Conservation (phyloP, 1,140 invertebrate species). For the Calephelis nemesis region DNA sequence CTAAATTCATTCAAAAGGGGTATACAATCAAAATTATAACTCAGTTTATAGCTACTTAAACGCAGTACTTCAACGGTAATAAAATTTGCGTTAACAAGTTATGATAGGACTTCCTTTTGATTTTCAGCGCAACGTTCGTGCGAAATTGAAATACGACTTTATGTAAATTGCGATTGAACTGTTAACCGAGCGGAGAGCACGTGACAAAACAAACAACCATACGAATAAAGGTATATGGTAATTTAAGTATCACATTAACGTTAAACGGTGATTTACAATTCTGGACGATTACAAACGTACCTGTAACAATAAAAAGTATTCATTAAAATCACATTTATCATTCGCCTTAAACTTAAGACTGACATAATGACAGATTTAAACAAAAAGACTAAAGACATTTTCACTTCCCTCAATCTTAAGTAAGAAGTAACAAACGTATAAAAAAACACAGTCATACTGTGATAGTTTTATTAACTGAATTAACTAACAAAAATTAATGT, state of each 20-base stretch:
- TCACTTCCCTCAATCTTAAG: too few species aligned
- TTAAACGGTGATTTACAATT: conserved; percentile 29
- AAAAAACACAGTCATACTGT: too few species aligned
- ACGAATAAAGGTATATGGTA: conserved; percentile 42
- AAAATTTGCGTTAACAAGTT: conserved; percentile 21
- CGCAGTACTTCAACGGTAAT: conserved; percentile 15
- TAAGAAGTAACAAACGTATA: too few species aligned
- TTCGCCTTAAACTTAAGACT: neutral
- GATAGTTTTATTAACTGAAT: too few species aligned
- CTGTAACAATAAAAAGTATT: conserved; percentile 58
- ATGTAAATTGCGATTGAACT: conserved; percentile 59
- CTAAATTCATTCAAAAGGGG: too few species aligned
- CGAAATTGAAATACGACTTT: conserved; percentile 66
- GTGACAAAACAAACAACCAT: conserved; percentile 53
- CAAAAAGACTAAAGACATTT: too few species aligned
- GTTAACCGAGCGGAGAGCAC: conserved; percentile 54
- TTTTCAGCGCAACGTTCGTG: conserved; percentile 58
- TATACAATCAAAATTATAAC: conserved; percentile 7
- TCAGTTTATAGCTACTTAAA: neutral
- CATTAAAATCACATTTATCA: conserved; percentile 1
- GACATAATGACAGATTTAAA: too few species aligned
- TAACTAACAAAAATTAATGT: too few species aligned
- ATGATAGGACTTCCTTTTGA: conserved; percentile 38
- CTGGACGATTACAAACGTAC: conserved; percentile 42
- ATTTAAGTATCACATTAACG: conserved; percentile 55